Evolutionary conservation across 2,113 vertebrate genomes (phyloP), one percentile per base, ranked within the genome.

Genomic region (Speoplatyrhinus poulsoni): DNA sequence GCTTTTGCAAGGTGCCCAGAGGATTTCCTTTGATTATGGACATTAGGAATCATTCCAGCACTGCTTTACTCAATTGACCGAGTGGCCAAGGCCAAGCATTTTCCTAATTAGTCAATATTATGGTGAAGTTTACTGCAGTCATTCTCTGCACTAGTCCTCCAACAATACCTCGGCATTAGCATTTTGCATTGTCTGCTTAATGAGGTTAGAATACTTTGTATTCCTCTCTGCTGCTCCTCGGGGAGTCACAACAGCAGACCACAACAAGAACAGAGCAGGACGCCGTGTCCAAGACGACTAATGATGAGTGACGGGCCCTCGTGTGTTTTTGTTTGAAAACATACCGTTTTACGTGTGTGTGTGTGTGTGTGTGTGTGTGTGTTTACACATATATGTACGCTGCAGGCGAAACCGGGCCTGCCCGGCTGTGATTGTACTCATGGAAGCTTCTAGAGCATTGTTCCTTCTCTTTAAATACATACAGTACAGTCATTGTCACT

Each of bases 51-150:
- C 68, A 59, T 68, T 73, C 62, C 59, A 68, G 64, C 1, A 41
- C 73, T 66, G 82, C 66, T 74, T 72, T 58, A 61, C 67, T 59
- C 64, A 59, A 69, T 72, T 67, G 72, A 76, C 70, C 32, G 46
- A 65, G 76, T 66, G 80, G 65, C 74, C 70, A 61, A 72, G 70
- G 69, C 75, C 53, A 69, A 60, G 65, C 60, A 69, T 81, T 79
- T 79, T 81, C 71, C 76, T 78, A 81, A 85, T 82, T 80, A 71
- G 60, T 64, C 58, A 65, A 70, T 58, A 72, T 82, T 78, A 76
- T 78, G 69, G 57, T 32, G 2, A 64, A 63, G 65, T 82, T 75
- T 72, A 84, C 67, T 76, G 74, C 74, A 69, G 67, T 67, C 56
- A 48, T 47, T 59, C 70, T 36, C 70, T 32, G 41, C 68, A 62